Base-by-base conservation (phyloP, 2,888 invertebrate genomes). In the Watsonalla cultraria region DNA sequence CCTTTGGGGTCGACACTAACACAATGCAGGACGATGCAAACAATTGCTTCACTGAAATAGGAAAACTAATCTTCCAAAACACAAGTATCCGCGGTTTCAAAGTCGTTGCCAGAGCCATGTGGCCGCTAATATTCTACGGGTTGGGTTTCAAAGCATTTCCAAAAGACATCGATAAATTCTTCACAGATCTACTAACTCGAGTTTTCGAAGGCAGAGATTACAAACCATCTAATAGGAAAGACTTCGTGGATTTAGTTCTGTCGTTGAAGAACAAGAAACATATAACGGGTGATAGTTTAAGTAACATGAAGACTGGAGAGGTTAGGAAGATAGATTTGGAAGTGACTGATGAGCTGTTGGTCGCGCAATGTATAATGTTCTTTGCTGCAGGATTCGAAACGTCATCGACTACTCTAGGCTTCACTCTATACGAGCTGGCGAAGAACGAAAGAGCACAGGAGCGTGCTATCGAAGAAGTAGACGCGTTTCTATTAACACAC, bases 311-410 rank as follows among this genome's bases (percentile, higher is more conserved):
- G 33, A 64, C 58, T 8, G 69, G 65, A 0, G 65, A 55, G 0
- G 59, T 59, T 0, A 66, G 74, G 6, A 74, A 64, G 15, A 52
- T 70, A 0, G 14, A 57, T 0, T 46, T 82, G 0, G 66, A 76
- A 5, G 63, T 91, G 0, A 78, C 80, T 0, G 65, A 90, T 13
- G 77, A 90, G 0, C 70, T 92, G 46, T 59, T 93, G 14, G 81
- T 86, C 0, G 86, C 91, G 0, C 92, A 93, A 52, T 86, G 91
- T 0, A 77, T 91, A 7, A 62, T 90, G 0, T 92, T 94, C 48
- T 86, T 84, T 24, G 74, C 57, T 0, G 85, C 82, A 9, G 85
- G 86, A 2, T 85, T 68, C 34, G 84, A 86, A 35, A 82, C 84
- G 0, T 79, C 84, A 0, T 64, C 85, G 0, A 68, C 70, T 0